A percentile compares a stretch with the other conserved stretches of the same genome.
phyloP scores from a whole-genome alignment of 2,113 vertebrate species.

The Psilopogon haemacephalus region DNA sequence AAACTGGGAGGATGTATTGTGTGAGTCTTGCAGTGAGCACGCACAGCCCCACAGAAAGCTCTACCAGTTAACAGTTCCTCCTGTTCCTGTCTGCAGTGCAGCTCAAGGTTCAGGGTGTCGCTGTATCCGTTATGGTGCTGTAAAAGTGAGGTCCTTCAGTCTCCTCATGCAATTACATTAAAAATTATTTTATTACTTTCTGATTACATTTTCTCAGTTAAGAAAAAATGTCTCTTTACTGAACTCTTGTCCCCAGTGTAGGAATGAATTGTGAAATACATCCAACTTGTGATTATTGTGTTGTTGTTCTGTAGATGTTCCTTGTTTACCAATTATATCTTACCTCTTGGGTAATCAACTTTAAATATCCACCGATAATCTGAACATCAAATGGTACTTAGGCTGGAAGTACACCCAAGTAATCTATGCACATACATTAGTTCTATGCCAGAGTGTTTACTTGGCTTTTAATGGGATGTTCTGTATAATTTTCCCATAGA shows the following conservation, averaged over 20 bases:
- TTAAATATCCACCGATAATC: conserved; percentile 54
- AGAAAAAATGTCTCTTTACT: not conserved
- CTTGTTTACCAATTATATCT: conserved; percentile 61
- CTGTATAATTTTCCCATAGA: conserved; percentile 60
- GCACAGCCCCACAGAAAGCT: not conserved
- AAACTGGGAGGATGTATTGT: not conserved
- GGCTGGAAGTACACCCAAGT: conserved; percentile 12
- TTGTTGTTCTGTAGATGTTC: conserved; percentile 46
- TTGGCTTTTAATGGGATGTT: conserved; percentile 42
- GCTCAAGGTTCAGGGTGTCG: not conserved
- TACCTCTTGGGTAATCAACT: conserved; percentile 61
- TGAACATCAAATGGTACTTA: conserved; percentile 36
- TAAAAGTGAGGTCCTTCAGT: not conserved
- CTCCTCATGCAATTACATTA: rapidly evolving
- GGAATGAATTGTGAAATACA: not conserved
- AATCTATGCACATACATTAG: conserved; percentile 56
- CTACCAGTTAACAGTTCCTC: not conserved
- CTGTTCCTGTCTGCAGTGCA: not conserved
- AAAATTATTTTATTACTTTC: not conserved
- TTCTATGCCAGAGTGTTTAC: conserved; percentile 39
- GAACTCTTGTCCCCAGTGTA: not conserved
- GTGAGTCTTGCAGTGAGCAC: rapidly evolving
- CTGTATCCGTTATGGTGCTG: not conserved
- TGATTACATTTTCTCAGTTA: not conserved
- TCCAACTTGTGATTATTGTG: not conserved